A percentile compares a stretch with the other conserved stretches of the same genome.
phyloP scores from a whole-genome alignment of 2,888 invertebrate genomes.

The Aspidapion aeneum region DNA sequence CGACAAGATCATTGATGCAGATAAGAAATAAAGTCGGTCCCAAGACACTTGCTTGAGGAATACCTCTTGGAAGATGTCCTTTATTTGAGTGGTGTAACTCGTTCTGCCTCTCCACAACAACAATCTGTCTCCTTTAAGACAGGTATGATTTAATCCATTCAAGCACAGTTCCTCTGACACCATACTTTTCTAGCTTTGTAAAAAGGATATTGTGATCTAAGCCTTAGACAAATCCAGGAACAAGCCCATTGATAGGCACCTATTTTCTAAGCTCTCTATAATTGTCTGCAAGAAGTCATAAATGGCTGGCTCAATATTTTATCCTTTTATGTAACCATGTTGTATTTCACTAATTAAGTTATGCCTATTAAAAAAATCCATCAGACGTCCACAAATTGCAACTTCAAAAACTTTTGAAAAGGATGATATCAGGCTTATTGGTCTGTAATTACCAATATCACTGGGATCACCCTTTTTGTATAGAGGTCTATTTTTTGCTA shows the following conservation, averaged over 20 bases:
- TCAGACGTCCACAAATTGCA: too few species aligned
- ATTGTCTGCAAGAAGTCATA: background rate
- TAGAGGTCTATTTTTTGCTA: too few species aligned
- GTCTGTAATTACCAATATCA: too few species aligned
- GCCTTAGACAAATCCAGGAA: background rate
- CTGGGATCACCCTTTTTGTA: too few species aligned
- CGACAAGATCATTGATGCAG: background rate
- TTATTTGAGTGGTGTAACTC: background rate
- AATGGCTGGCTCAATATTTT: background rate
- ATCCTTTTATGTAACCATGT: background rate
- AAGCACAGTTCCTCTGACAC: background rate
- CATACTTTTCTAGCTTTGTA: background rate
- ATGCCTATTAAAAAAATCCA: too few species aligned
- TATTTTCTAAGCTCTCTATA: background rate
- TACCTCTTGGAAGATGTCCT: background rate
- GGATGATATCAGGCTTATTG: too few species aligned
- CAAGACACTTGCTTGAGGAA: background rate
- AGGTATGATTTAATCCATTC: background rate
- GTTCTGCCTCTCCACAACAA: background rate
- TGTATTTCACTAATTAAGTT: background rate
- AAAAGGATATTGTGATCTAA: background rate
- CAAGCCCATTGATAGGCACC: background rate
- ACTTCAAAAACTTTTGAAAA: too few species aligned
- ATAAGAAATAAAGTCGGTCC: background rate
- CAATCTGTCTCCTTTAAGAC: background rate